phyloP scores from a whole-genome alignment of 2,113 vertebrate species.

The Stercorarius parasiticus region DNA sequence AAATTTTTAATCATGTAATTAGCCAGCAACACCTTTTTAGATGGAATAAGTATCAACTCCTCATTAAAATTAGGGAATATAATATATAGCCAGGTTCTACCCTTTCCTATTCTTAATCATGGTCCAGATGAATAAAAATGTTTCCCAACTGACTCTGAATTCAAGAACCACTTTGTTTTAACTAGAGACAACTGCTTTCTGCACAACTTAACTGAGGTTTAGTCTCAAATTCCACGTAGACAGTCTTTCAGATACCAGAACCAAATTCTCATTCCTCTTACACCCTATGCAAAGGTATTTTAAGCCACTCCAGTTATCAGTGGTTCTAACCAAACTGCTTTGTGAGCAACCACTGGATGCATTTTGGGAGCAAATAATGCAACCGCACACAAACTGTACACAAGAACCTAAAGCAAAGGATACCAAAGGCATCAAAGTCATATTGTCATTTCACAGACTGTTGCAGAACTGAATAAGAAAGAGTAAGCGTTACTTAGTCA shows the following conservation, averaged over 20 bases:
- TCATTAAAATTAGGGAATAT: background rate
- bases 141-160: background rate
- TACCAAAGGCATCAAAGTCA: background rate
- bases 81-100: background rate
- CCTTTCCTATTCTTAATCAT: conserved; percentile 23
- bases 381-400: background rate
- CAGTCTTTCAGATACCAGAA: background rate
- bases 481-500: background rate
- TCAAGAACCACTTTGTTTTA: background rate
- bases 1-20: conserved; percentile 46
- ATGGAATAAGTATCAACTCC: background rate
- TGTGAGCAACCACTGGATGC: background rate
- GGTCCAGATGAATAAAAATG: background rate
- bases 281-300: background rate
- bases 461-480: background rate
- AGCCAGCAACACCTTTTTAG: conserved; percentile 44
- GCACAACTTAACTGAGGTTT: background rate
- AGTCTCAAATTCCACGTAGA: background rate
- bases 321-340: background rate
- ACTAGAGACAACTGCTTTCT: background rate
- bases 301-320: background rate
- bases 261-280: background rate
- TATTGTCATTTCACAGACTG: background rate
- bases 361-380: background rate
- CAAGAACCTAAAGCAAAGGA: background rate